Evolutionary conservation across 2,888 invertebrate genomes (phyloP), one percentile per base, ranked within the genome.

Genomic region (Coecobrya sp.): DNA sequence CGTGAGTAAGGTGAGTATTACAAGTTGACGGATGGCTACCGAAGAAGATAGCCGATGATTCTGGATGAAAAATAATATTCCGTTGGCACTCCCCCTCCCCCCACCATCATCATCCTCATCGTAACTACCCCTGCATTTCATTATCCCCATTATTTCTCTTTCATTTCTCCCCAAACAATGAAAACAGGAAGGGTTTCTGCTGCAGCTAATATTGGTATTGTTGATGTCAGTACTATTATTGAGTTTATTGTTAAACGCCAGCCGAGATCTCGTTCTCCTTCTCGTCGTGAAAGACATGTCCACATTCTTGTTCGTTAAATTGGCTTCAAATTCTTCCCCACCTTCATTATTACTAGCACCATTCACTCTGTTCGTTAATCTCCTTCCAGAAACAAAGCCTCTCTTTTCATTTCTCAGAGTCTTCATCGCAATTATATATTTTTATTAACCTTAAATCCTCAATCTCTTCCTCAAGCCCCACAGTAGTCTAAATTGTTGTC

Each of bases 271-370:
- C 30, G 19, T n/a, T 42, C 36, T 11, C 16, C 49, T 11, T n/a
- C 85, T 42, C 68, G 16, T 45, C n/a, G 30, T 68, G 68, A 68
- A 68, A 68, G 68, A 68, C 68, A 27, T 68, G 68, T 30, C 68
- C 30, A 16, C 16, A 27, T 68, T 68, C 1, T 65, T 27, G 0
- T 68, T 36, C 27, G 59, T 19, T 59, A 59, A 55, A 55, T 65
- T 27, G 65, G 25, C 65, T 65, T 0, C 7, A 22, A 1, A 3
- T 1, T 16, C 68, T 16, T 36, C 68, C 16, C n/a, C 16, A 1
- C 16, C 13, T 30, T 68, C 30, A 68, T 19, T 1, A 7, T 59
- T 59, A 1, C 13, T 19, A 22, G 8, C 30, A 30, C 68, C 30
- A 3, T 25, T 11, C 0, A 22, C 25, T 19, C 30, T 36, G 11